These are phyloP conservation scores for Odontophorus gujanensis DNA, from an alignment of 2,113 vertebrate species.

Conservation along the genomic window DNA sequence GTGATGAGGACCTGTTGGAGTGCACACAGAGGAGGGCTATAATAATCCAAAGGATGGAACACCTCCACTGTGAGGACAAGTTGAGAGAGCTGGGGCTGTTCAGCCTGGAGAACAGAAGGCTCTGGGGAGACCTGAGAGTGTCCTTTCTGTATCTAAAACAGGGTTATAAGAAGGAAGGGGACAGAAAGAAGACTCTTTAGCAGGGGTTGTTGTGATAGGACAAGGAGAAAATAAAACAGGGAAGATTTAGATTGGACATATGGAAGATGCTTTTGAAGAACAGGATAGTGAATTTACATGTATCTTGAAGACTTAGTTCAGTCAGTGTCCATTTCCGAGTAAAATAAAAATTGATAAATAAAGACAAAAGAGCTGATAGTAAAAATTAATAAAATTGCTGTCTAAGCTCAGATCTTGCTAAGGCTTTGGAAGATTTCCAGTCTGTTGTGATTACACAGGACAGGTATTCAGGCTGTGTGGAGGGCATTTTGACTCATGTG, in stretches of 20 bases:
- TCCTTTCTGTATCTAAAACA: not conserved
- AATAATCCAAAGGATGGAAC: too few species aligned
- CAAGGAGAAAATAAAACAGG: not conserved
- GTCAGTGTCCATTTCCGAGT: not conserved
- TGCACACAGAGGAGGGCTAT: too few species aligned
- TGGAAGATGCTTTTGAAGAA: not conserved
- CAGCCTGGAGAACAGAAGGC: too few species aligned
- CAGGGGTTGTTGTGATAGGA: not conserved
- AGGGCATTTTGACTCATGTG: not conserved
- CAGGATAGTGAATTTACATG: not conserved
- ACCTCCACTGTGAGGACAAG: too few species aligned
- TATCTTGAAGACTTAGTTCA: not conserved
- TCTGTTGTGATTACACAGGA: constrained; percentile 15
- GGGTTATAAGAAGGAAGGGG: not conserved
- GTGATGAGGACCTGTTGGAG: too few species aligned
- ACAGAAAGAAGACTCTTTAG: not conserved
- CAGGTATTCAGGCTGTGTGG: not conserved
- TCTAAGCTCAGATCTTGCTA: not conserved
- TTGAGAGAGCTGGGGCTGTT: too few species aligned
- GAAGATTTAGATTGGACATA: not conserved
- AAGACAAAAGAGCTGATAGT: constrained; percentile 19
- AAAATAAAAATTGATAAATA: constrained; percentile 19
- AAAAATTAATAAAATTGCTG: constrained; percentile 16
- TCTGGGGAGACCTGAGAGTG: not conserved
- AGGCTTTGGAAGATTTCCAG: constrained; percentile 17